These are phyloP conservation scores for Entomobrya multifasciata DNA, from an alignment of 2,888 invertebrate species.

Conservation along the genomic window DNA sequence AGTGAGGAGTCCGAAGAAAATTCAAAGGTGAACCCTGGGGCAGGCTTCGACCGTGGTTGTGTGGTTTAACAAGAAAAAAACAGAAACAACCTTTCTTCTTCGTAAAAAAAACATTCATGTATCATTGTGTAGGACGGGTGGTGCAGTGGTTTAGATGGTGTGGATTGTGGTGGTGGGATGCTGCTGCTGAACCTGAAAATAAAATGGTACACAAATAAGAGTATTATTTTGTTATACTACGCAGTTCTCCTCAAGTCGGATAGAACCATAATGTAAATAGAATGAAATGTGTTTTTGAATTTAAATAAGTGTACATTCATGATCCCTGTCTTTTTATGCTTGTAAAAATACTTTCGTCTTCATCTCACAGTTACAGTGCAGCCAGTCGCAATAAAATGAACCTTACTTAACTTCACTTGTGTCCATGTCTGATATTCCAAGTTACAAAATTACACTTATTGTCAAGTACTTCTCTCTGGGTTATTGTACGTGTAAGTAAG, in stretches of 20 bases:
- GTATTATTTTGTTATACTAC: slow-evolving; percentile 22
- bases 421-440: slow-evolving; percentile 33
- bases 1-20: slow-evolving; percentile 68
- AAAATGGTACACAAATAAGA: slow-evolving; percentile 3
- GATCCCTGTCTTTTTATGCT: neutral
- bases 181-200: neutral
- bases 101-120: slow-evolving; percentile 22
- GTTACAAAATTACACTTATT: slow-evolving; percentile 30
- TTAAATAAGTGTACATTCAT: neutral
- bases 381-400: neutral
- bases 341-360: neutral
- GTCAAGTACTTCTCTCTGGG: slow-evolving; percentile 26
- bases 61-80: slow-evolving; percentile 55
- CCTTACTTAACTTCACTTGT: neutral
- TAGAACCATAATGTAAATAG: neutral
- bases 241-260: neutral
- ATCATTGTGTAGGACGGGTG: too few relatives aligned
- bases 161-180: slow-evolving; percentile 2
- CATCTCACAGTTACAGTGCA: neutral
- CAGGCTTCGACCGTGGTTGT: slow-evolving; percentile 57
- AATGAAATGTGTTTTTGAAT: neutral
- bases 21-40: slow-evolving; percentile 60
- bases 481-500: neutral
- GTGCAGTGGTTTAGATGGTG: too few relatives aligned
- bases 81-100: slow-evolving; percentile 37